These are phyloP conservation scores for Stictocephala bisonia DNA, from an alignment of 2,888 invertebrate species.

Conservation along the genomic window DNA sequence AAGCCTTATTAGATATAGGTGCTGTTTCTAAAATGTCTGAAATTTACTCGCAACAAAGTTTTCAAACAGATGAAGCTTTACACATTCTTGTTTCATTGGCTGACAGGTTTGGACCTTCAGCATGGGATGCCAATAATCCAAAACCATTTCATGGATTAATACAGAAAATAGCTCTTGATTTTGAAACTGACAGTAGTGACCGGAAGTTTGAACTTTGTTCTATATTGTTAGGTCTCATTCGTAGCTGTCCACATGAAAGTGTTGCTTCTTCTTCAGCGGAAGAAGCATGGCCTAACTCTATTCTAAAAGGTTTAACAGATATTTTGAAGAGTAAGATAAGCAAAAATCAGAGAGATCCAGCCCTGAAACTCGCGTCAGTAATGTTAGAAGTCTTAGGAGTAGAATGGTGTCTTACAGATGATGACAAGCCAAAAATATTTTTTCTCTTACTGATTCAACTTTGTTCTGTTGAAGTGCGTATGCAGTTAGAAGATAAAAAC, in stretches of 20 bases:
- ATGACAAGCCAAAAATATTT: constrained; percentile 81
- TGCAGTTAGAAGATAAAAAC: constrained; percentile 89
- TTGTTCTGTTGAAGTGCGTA: constrained; percentile 91
- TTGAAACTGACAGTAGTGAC: constrained; percentile 89
- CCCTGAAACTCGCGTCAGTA: constrained; percentile 83
- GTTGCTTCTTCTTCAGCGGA: constrained; percentile 73
- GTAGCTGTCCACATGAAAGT: constrained; percentile 77
- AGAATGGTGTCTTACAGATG: constrained; percentile 85
- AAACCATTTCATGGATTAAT: constrained; percentile 84
- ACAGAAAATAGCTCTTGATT: constrained; percentile 86
- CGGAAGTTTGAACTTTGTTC: constrained; percentile 89
- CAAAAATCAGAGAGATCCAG: constrained; percentile 89
- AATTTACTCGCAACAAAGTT: constrained; percentile 88
- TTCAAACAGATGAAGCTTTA: constrained; percentile 89
- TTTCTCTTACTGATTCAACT: constrained; percentile 87
- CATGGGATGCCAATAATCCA: constrained; percentile 80
- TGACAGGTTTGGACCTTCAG: constrained; percentile 75
- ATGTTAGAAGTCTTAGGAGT: constrained; percentile 85
- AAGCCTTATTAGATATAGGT: constrained; percentile 80
- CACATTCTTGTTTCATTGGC: constrained; percentile 82
- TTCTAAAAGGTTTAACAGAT: constrained; percentile 84
- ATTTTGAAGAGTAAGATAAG: constrained; percentile 89
- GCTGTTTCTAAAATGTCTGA: constrained; percentile 86
- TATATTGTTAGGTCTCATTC: constrained; percentile 79
- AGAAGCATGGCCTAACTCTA: constrained; percentile 84